These are phyloP conservation scores for Enteromius afrohamiltoni DNA, from an alignment of 2,797 vertebrate species.

Conservation along the genomic window DNA sequence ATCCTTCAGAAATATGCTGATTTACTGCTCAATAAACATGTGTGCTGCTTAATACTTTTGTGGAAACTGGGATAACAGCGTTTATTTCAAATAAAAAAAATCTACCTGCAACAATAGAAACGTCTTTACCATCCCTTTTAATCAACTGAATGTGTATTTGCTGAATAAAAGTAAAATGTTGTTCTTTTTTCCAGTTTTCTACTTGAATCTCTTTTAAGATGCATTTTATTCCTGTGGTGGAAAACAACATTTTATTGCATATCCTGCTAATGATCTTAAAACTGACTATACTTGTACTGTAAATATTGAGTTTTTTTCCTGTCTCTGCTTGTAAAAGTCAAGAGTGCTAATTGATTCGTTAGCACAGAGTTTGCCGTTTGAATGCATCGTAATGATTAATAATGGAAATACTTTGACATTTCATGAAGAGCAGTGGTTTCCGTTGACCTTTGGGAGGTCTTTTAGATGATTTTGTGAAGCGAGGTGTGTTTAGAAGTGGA, in stretches of 20 bases:
- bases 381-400: slow-evolving; percentile 51
- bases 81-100: neutral
- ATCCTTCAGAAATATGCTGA: neutral
- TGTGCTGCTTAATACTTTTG: neutral
- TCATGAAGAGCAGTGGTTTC: slow-evolving; percentile 41
- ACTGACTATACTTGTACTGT: neutral
- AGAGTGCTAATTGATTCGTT: slow-evolving; percentile 1
- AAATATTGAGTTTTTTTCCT: neutral
- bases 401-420: slow-evolving; percentile 49
- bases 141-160: neutral
- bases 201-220: no score
- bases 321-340: neutral
- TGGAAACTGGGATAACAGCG: neutral
- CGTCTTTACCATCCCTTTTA: neutral
- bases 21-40: neutral
- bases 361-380: slow-evolving; percentile 27
- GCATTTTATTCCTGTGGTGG: no score
- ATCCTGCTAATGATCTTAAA: neutral
- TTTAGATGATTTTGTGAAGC: neutral
- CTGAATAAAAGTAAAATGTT: neutral
- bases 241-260: neutral
- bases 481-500: slow-evolving; percentile 12
- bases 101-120: neutral
- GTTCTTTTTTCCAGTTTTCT: no score
- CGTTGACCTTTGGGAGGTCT: slow-evolving; percentile 48